These are phyloP conservation scores for Lepidothrix coronata DNA, from an alignment of 2,113 vertebrate genomes.

Conservation along the genomic window DNA sequence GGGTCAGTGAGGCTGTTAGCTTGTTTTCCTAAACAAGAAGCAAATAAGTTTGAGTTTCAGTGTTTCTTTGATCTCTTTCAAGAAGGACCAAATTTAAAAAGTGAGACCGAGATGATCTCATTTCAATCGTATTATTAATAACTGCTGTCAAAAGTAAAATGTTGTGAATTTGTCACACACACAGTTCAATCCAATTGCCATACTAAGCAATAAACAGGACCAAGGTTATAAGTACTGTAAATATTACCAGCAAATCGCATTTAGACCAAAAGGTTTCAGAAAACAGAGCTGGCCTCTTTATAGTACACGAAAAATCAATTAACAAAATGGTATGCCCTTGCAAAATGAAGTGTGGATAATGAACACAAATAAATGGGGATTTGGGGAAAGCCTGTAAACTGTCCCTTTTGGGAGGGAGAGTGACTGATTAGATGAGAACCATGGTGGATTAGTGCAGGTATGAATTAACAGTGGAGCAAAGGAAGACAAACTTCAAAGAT, in stretches of 20 bases:
- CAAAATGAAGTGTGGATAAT: conserved; percentile 34
- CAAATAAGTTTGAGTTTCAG: neutral
- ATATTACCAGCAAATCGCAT: neutral
- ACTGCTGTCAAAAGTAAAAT: neutral
- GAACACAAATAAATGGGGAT: conserved; percentile 20
- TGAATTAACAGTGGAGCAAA: neutral
- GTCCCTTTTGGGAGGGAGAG: neutral
- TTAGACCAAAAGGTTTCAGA: neutral
- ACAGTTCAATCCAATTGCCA: neutral
- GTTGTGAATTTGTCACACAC: neutral
- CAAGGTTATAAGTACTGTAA: neutral
- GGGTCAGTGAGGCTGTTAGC: neutral
- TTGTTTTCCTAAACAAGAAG: neutral
- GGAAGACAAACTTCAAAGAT: conserved; percentile 55
- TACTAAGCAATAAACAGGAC: neutral
- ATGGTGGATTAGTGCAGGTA: conserved; percentile 29
- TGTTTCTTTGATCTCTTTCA: neutral
- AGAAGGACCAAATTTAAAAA: neutral
- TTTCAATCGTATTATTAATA: neutral
- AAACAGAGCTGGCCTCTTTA: neutral
- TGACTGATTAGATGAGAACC: neutral
- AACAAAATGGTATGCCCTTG: neutral
- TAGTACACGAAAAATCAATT: conserved; percentile 45
- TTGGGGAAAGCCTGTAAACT: neutral
- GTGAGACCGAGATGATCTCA: neutral